Conservation (phyloP, 2,797 vertebrate genomes). For the Sebastes alutus region DNA sequence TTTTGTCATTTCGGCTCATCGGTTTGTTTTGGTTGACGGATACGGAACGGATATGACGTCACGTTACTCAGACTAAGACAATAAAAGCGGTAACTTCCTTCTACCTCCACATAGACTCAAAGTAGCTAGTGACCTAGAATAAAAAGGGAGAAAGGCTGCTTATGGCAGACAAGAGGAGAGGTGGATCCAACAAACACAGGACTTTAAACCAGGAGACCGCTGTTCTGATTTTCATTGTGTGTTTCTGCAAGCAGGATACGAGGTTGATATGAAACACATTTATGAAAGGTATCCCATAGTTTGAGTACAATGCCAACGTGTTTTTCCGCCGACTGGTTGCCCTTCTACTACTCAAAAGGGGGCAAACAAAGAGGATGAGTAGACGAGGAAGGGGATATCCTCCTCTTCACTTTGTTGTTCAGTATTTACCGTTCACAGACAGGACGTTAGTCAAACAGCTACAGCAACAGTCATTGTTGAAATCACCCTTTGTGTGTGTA, state of each 20-base stretch:
- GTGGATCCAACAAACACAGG: not conserved
- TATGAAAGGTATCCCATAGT: not conserved
- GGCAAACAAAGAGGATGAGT: constrained; percentile 4
- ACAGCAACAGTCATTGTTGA: constrained; percentile 15
- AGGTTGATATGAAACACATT: too few species aligned
- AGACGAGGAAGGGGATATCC: constrained; percentile 35
- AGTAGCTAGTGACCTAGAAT: too few species aligned
- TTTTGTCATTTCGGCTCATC: too few species aligned
- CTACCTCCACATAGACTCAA: too few species aligned
- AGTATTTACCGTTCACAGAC: constrained; percentile 6
- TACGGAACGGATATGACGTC: too few species aligned
- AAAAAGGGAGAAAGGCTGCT: too few species aligned
- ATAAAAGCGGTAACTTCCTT: too few species aligned
- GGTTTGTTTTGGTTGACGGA: too few species aligned
- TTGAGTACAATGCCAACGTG: not conserved
- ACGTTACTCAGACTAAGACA: too few species aligned
- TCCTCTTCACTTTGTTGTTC: constrained; percentile 15
- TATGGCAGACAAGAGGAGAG: not conserved
- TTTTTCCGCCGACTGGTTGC: not conserved
- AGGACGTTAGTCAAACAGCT: constrained; percentile 38
- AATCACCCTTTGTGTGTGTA: not conserved
- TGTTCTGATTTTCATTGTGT: not conserved
- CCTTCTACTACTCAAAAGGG: not conserved
- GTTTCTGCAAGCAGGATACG: too few species aligned
- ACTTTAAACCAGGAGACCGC: not conserved